Evolutionary conservation across 1,140 invertebrate genomes (phyloP).

Genomic region (Caenorhabditis briggsae): DNA sequence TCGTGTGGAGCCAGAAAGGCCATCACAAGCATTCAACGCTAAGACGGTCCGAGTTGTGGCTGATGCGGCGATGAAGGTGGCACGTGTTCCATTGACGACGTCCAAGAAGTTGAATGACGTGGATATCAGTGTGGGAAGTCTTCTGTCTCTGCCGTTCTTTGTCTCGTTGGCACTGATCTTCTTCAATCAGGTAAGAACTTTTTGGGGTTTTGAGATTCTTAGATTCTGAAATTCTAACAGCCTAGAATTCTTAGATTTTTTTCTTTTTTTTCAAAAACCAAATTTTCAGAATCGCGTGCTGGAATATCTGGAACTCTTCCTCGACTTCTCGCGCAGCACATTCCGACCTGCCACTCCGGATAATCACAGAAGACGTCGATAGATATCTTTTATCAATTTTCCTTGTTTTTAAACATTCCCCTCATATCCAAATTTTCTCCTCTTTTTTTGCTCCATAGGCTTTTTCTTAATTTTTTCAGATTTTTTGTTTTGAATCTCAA

Average conservation of each 20-base stretch:
- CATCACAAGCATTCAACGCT: conserved; percentile 57
- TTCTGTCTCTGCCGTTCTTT: conserved; percentile 66
- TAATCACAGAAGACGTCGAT: neutral
- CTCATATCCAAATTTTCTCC: neutral
- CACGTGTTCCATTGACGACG: conserved; percentile 54
- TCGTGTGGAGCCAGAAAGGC: conserved; percentile 61
- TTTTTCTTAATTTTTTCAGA: neutral
- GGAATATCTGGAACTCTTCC: conserved; percentile 23
- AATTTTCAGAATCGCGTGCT: conserved; percentile 59
- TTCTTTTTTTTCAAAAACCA: neutral
- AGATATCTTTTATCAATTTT: neutral
- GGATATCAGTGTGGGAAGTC: conserved; percentile 66
- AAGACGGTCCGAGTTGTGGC: conserved; percentile 54
- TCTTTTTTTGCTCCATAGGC: neutral
- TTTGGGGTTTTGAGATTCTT: neutral
- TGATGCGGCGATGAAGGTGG: conserved; percentile 49
- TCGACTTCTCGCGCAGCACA: conserved; percentile 70
- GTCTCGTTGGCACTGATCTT: conserved; percentile 63
- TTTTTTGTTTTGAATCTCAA: neutral
- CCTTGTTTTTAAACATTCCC: neutral
- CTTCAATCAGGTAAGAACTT: conserved; percentile 65
- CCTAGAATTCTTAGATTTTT: neutral
- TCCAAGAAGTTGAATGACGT: conserved; percentile 49
- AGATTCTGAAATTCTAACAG: neutral
- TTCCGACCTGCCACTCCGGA: neutral